These are phyloP conservation scores for Arctia plantaginis DNA, from an alignment of 2,888 invertebrate species.

Conservation along the genomic window DNA sequence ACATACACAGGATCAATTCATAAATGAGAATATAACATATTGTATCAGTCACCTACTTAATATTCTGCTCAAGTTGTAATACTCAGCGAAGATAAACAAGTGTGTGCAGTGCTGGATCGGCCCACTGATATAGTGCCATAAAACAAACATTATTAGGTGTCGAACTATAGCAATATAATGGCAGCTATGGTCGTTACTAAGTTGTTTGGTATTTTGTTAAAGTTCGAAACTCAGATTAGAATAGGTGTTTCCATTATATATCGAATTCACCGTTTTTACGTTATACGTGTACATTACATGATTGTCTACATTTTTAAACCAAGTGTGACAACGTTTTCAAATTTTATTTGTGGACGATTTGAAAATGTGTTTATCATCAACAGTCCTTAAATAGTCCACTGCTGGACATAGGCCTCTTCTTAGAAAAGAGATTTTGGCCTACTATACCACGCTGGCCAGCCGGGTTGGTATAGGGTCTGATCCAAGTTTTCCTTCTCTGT, in stretches of 20 bases:
- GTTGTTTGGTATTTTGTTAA: neutral
- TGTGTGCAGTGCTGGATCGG: conserved; percentile 19
- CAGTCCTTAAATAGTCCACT: too few species aligned
- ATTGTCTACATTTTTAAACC: too few species aligned
- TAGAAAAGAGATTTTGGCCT: too few species aligned
- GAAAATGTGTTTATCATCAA: too few species aligned
- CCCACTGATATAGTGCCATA: conserved; percentile 24
- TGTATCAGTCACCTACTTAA: conserved; percentile 16
- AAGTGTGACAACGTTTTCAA: too few species aligned
- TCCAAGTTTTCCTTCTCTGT: too few species aligned
- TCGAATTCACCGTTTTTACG: neutral
- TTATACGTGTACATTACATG: too few species aligned
- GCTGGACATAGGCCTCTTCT: too few species aligned
- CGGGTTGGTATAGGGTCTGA: too few species aligned
- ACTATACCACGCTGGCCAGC: too few species aligned
- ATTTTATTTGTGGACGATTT: too few species aligned
- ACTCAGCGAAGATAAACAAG: conserved; percentile 25
- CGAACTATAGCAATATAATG: conserved; percentile 13
- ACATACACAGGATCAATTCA: neutral
- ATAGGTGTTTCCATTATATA: neutral
- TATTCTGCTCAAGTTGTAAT: conserved; percentile 20
- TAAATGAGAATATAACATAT: conserved; percentile 15
- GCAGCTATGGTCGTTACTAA: neutral
- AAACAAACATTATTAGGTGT: conserved; percentile 23
- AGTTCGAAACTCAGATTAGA: neutral